Conservation (phyloP, 2,113 vertebrate genomes). For the Columba livia region DNA sequence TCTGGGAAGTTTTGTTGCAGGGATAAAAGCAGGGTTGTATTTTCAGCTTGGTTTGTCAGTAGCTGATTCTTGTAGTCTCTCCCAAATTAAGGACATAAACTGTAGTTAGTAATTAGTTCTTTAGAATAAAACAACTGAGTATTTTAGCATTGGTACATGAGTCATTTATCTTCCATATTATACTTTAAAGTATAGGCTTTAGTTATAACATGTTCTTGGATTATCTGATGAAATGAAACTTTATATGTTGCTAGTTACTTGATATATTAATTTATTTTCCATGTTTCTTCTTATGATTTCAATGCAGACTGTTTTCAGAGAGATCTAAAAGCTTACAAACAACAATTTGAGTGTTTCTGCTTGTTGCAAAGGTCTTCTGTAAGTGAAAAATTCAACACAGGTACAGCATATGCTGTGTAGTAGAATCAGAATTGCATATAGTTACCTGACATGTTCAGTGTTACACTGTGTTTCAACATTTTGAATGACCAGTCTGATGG, state of each 20-base stretch:
- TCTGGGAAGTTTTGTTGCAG: neutral
- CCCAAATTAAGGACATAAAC: neutral
- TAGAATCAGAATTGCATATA: neutral
- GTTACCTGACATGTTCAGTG: fast-evolving
- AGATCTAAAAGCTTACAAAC: neutral
- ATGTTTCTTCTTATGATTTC: neutral
- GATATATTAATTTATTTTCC: neutral
- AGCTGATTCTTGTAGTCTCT: neutral
- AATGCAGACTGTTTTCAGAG: neutral
- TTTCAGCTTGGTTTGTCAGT: neutral
- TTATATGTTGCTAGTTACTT: neutral
- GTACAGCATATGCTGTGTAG: neutral
- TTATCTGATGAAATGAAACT: neutral
- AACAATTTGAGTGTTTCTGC: neutral
- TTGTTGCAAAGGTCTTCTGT: neutral
- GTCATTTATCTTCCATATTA: neutral
- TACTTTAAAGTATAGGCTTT: neutral
- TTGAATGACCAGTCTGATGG: neutral
- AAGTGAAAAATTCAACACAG: neutral
- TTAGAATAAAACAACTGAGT: neutral
- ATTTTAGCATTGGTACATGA: neutral
- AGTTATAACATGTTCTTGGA: neutral
- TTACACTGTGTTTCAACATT: neutral
- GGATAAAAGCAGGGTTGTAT: neutral
- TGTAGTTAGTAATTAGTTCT: neutral